Percentiles rank a stretch among this genome's conserved stretches.
phyloP scores from a whole-genome alignment of 2,113 vertebrate genomes.

The Tragelaphus imberbis region DNA sequence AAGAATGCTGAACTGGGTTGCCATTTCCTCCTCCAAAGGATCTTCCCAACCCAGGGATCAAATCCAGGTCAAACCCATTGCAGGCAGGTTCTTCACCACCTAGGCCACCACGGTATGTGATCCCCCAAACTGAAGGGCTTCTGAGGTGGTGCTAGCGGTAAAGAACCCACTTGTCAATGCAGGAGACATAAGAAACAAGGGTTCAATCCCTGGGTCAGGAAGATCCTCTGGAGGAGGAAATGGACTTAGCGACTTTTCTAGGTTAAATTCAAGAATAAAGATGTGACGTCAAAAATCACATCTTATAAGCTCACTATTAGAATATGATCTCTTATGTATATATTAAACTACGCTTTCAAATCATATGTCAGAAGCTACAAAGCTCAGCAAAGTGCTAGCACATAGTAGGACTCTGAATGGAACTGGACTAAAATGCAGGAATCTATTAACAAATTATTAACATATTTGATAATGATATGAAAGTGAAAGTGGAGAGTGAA shows the following conservation, averaged over 20 bases:
- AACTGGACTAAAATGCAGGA: neutral
- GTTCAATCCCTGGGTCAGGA: neutral
- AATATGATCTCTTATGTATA: neutral
- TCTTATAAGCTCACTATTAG: neutral
- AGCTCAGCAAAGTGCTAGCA: neutral
- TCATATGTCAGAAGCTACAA: neutral
- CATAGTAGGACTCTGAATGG: neutral
- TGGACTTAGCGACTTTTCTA: neutral
- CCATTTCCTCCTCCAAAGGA: neutral
- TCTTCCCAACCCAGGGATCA: neutral
- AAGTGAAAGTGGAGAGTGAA: too few relatives aligned
- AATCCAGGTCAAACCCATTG: neutral
- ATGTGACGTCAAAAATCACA: neutral
- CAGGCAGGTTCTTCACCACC: neutral
- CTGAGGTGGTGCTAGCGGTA: neutral
- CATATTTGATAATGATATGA: neutral
- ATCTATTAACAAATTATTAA: neutral
- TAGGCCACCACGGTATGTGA: neutral
- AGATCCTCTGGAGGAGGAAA: neutral
- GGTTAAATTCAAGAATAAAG: neutral
- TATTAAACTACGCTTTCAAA: neutral
- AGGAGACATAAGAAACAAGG: neutral
- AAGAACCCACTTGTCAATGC: neutral
- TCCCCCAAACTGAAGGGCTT: neutral
- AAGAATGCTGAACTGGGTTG: neutral